phyloP scores from a whole-genome alignment of 2,113 vertebrate species.

The Aythya baeri region DNA sequence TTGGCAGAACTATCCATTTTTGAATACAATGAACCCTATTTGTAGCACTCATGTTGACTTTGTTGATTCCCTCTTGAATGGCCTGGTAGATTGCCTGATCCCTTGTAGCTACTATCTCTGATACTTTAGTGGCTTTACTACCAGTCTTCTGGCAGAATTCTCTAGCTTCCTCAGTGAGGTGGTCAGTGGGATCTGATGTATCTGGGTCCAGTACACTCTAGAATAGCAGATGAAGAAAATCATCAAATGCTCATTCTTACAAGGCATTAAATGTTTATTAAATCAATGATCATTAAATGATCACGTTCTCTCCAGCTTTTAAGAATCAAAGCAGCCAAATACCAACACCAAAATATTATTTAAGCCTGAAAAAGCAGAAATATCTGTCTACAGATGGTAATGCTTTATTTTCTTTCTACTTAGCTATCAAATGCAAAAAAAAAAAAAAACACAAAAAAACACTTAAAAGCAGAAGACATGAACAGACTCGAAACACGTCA shows the following conservation, averaged over 20 bases:
- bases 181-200: constrained; percentile 83
- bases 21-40: constrained; percentile 85
- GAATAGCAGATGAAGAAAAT: background rate
- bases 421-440: background rate
- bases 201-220: constrained; percentile 82
- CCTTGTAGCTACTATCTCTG: constrained; percentile 76
- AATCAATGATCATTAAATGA: background rate
- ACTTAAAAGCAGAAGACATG: background rate
- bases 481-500: background rate
- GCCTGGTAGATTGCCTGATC: constrained; percentile 77
- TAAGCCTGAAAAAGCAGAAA: background rate
- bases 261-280: background rate
- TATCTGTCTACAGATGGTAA: background rate
- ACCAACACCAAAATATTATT: background rate
- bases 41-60: constrained; percentile 77
- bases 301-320: accelerated
- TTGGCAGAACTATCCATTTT: constrained; percentile 84
- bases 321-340: background rate
- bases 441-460: background rate
- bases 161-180: constrained; percentile 81
- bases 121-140: constrained; percentile 82
- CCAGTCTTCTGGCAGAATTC: constrained; percentile 83
- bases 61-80: constrained; percentile 84
- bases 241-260: background rate
- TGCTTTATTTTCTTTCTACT: background rate